These are phyloP conservation scores for Eurypyga helias DNA, from an alignment of 2,113 vertebrate genomes.

Conservation along the genomic window DNA sequence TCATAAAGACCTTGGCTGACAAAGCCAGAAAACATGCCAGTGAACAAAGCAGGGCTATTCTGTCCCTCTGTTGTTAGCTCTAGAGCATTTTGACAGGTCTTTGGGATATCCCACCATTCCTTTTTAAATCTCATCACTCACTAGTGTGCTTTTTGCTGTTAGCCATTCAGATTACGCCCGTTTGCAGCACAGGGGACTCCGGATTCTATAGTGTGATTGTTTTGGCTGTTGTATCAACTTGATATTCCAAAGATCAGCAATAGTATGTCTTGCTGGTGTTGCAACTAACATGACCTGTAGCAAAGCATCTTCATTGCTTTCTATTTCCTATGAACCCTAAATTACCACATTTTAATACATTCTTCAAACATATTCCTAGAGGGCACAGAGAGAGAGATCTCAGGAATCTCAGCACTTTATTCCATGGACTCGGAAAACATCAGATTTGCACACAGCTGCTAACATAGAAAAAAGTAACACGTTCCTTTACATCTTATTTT, in stretches of 20 bases:
- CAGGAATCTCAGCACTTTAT: background rate
- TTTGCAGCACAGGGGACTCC: background rate
- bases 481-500: background rate
- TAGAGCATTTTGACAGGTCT: background rate
- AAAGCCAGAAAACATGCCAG: background rate
- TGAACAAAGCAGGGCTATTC: background rate
- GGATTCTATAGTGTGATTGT: background rate
- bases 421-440: background rate
- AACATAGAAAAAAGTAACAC: background rate
- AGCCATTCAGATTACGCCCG: background rate
- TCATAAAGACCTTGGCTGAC: background rate
- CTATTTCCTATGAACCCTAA: background rate
- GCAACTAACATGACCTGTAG: background rate
- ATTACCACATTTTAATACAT: background rate
- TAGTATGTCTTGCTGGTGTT: background rate
- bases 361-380: background rate
- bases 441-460: background rate
- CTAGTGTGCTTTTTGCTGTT: background rate
- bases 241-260: background rate
- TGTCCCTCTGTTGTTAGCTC: background rate
- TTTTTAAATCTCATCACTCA: background rate
- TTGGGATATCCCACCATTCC: background rate
- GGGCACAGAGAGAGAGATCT: background rate
- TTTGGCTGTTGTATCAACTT: background rate
- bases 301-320: background rate